A percentile compares a stretch with the other conserved stretches of the same genome.
Evolutionary conservation across 1,140 invertebrate genomes (phyloP).

Genomic region (Diploscapter pachys): DNA sequence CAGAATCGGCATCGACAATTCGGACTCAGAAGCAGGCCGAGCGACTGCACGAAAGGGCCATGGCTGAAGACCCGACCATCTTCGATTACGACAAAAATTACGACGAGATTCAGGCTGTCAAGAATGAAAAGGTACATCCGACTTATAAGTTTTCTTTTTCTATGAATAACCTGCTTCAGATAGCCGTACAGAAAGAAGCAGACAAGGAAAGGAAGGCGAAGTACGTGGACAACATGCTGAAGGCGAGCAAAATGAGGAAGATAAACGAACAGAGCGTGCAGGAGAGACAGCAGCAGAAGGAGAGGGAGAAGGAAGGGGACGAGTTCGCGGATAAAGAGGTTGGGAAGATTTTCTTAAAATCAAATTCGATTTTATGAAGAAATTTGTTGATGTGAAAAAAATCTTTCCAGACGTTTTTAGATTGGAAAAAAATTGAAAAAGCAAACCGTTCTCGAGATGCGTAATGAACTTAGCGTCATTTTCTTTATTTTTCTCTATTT

Average conservation of each 20-base stretch:
- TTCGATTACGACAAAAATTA: conserved; percentile 42
- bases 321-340: conserved; percentile 50
- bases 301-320: conserved; percentile 43
- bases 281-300: conserved; percentile 47
- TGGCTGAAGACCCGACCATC: conserved; percentile 39
- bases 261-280: conserved; percentile 32
- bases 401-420: conserved; percentile 2
- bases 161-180: conserved; percentile 15
- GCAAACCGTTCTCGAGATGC: no score
- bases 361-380: no score
- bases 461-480: no score
- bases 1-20: conserved; percentile 30
- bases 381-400: neutral
- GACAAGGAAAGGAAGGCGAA: conserved; percentile 41
- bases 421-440: no score
- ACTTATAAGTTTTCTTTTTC: neutral
- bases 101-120: conserved; percentile 35
- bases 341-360: no score
- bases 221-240: conserved; percentile 43
- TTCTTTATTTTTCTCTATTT: no score
- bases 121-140: conserved; percentile 22
- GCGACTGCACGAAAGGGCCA: conserved; percentile 31
- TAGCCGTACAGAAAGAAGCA: conserved; percentile 35
- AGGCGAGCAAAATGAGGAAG: conserved; percentile 29
- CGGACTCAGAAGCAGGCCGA: conserved; percentile 32